Conservation (phyloP, 2,113 vertebrate genomes). For the Scomber japonicus region DNA sequence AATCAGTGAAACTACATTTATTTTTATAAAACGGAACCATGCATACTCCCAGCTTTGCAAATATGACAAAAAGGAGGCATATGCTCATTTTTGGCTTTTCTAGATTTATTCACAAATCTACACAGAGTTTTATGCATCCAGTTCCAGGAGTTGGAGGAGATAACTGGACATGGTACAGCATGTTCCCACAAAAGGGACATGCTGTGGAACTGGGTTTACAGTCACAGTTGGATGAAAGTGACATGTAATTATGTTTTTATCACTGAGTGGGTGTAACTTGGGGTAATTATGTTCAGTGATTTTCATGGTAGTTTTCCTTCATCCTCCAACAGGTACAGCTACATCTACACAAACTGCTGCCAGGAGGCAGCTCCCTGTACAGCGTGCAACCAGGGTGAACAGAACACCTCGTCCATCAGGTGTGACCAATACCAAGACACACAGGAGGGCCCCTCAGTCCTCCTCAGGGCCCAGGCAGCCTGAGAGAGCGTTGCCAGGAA, state of each 20-base stretch:
- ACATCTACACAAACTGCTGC: conserved; percentile 46
- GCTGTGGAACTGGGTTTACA: conserved; percentile 14
- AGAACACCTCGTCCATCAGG: conserved; percentile 76
- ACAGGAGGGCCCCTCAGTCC: conserved; percentile 87
- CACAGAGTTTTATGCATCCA: too few relatives aligned
- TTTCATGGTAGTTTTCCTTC: conserved; percentile 10
- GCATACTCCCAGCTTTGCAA: too few relatives aligned
- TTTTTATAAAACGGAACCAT: too few relatives aligned
- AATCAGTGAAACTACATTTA: too few relatives aligned
- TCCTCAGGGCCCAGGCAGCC: conserved; percentile 88
- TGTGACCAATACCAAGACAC: conserved; percentile 74
- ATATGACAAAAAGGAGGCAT: too few relatives aligned
- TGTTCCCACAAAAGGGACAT: not conserved
- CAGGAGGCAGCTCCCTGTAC: conserved; percentile 46
- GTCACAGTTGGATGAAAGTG: conserved; percentile 18
- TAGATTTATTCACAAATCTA: too few relatives aligned
- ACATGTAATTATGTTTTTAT: conserved; percentile 41
- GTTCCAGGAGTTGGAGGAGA: conserved; percentile 33
- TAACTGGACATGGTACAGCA: conserved; percentile 29
- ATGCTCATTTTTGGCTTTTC: too few relatives aligned
- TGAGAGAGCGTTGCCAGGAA: conserved; percentile 79
- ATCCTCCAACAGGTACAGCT: conserved; percentile 54
- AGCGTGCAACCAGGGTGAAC: conserved; percentile 79
- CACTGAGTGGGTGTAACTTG: conserved; percentile 26
- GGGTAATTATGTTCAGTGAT: conserved; percentile 22